These are phyloP conservation scores for Mythimna pallens DNA, from an alignment of 2,888 invertebrate species.

Conservation along the genomic window DNA sequence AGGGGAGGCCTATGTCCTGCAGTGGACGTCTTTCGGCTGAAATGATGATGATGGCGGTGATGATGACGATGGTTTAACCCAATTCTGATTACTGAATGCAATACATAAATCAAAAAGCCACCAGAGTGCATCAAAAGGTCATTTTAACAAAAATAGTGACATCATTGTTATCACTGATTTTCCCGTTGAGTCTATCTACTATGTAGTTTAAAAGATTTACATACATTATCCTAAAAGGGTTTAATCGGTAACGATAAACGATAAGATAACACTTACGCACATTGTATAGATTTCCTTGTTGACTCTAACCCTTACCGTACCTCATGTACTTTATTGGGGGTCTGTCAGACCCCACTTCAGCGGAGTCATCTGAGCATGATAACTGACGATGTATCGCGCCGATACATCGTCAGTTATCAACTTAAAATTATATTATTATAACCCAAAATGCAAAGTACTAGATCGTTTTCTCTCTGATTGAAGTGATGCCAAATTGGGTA, in stretches of 20 bases:
- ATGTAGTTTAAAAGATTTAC: neutral
- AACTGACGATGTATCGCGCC: slow-evolving; percentile 27
- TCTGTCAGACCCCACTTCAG: slow-evolving; percentile 45
- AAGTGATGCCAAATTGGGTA: neutral
- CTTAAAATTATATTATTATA: too few species aligned
- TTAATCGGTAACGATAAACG: slow-evolving; percentile 32
- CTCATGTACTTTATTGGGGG: slow-evolving; percentile 55
- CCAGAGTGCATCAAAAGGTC: too few species aligned
- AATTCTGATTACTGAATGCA: too few species aligned
- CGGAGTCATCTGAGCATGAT: slow-evolving; percentile 33
- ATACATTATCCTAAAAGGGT: slow-evolving; percentile 3
- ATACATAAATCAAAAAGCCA: too few species aligned
- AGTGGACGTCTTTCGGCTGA: too few species aligned
- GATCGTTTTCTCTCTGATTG: neutral
- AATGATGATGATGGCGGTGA: too few species aligned
- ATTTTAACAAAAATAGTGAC: too few species aligned
- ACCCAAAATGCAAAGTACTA: slow-evolving; percentile 2
- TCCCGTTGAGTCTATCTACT: too few species aligned
- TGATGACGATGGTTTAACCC: too few species aligned
- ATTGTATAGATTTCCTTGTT: slow-evolving; percentile 38
- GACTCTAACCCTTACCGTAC: slow-evolving; percentile 50
- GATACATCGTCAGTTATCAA: too few species aligned
- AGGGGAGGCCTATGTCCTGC: too few species aligned
- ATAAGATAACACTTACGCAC: slow-evolving; percentile 40
- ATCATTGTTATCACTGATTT: too few species aligned